Evolutionary conservation across 2,888 invertebrate genomes (phyloP).

Genomic region (Eilema sororculum): DNA sequence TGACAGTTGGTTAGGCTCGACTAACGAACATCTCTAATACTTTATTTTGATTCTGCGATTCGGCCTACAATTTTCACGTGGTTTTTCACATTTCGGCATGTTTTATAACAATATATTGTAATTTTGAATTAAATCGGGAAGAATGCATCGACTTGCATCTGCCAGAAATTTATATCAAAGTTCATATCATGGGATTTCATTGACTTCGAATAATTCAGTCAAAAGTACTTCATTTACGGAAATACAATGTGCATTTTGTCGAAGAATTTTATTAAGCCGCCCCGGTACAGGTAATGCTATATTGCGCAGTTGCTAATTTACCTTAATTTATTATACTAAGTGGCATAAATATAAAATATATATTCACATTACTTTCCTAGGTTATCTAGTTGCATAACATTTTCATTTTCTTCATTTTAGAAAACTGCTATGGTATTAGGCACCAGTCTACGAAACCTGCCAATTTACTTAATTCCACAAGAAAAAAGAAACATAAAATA

Average conservation of each 20-base stretch:
- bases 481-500: conserved; percentile 82
- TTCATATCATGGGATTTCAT: conserved; percentile 69
- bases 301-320: neutral
- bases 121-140: conserved; percentile 57
- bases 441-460: conserved; percentile 81
- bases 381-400: conserved; percentile 79
- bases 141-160: conserved; percentile 80
- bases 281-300: conserved; percentile 68
- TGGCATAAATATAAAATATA: neutral
- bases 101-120: conserved; percentile 52
- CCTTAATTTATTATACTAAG: neutral
- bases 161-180: conserved; percentile 77
- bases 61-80: conserved; percentile 72
- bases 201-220: conserved; percentile 61
- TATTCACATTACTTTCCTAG: conserved; percentile 31
- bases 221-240: conserved; percentile 61
- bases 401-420: conserved; percentile 61
- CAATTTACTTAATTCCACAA: conserved; percentile 68
- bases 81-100: conserved; percentile 70
- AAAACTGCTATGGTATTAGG: conserved; percentile 66
- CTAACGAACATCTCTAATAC: conserved; percentile 31
- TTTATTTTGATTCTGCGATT: conserved; percentile 61
- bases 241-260: conserved; percentile 82
- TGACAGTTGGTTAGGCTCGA: conserved; percentile 1
- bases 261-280: conserved; percentile 71